phyloP scores from a whole-genome alignment of 2,113 vertebrate genomes.

The Fulica atra region DNA sequence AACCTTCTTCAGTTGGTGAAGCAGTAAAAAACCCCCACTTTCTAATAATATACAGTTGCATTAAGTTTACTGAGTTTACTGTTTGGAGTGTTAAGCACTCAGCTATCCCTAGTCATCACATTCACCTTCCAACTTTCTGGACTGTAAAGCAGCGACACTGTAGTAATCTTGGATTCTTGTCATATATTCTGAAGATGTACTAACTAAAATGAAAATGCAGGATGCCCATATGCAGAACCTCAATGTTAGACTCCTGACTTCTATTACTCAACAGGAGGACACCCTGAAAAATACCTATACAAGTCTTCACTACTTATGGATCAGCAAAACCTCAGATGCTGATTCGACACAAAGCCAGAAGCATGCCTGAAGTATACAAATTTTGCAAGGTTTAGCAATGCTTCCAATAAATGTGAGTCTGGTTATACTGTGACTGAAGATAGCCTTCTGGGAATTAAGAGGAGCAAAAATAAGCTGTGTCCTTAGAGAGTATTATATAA shows the following conservation, averaged over 20 bases:
- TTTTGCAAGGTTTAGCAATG: background rate
- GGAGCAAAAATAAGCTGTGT: background rate
- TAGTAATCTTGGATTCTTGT: background rate
- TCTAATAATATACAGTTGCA: background rate
- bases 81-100: background rate
- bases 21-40: slow-evolving; percentile 10
- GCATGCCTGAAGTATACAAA: background rate
- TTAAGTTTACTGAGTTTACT: background rate
- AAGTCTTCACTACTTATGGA: background rate
- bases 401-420: background rate
- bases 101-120: background rate
- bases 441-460: background rate
- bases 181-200: background rate
- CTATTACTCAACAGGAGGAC: background rate
- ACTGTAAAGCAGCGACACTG: background rate
- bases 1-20: background rate
- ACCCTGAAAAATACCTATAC: background rate
- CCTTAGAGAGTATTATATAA: background rate
- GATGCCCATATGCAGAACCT: background rate
- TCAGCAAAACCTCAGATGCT: background rate
- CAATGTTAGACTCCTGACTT: slow-evolving; percentile 2
- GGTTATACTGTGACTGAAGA: background rate
- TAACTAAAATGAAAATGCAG: background rate
- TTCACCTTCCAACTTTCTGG: background rate
- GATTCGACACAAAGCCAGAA: background rate